Percentiles rank a stretch among this genome's conserved stretches.
Conservation (phyloP, 2,797 vertebrate species). For the Xenentodon cancila region DNA sequence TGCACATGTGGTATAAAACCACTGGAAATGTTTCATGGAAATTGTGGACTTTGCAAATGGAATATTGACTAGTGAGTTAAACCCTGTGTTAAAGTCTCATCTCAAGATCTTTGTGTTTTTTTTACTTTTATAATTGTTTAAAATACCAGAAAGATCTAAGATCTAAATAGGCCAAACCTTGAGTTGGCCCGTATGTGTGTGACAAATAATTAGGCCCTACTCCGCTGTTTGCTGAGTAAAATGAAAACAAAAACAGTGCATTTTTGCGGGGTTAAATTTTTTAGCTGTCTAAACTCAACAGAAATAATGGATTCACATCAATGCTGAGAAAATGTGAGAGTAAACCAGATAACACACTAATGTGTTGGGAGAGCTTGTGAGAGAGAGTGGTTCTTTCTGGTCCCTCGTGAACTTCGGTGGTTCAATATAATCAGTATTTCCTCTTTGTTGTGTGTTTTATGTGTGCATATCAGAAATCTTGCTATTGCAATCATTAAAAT, state of each 20-base stretch:
- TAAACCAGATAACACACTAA: constrained; percentile 38
- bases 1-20: not conserved
- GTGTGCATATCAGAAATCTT: constrained; percentile 26
- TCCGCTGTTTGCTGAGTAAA: too few relatives aligned
- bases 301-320: constrained; percentile 44
- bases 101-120: not conserved
- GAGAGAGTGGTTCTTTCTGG: constrained; percentile 7
- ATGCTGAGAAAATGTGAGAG: constrained; percentile 27
- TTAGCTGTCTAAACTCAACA: constrained; percentile 18
- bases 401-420: constrained; percentile 36
- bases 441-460: constrained; percentile 29
- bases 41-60: too few relatives aligned
- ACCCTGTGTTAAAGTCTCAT: not conserved
- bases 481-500: constrained; percentile 24
- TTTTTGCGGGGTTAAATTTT: constrained; percentile 35
- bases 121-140: not conserved
- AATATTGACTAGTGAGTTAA: too few relatives aligned
- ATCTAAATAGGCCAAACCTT: not conserved
- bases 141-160: too few relatives aligned
- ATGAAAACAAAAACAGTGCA: not conserved
- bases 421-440: constrained; percentile 35
- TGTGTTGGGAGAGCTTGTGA: constrained; percentile 31
- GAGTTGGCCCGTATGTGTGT: not conserved
- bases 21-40: too few relatives aligned
- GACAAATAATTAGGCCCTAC: too few relatives aligned